These are phyloP conservation scores for Eledona agricola DNA, from an alignment of 2,888 invertebrate species.

Conservation along the genomic window DNA sequence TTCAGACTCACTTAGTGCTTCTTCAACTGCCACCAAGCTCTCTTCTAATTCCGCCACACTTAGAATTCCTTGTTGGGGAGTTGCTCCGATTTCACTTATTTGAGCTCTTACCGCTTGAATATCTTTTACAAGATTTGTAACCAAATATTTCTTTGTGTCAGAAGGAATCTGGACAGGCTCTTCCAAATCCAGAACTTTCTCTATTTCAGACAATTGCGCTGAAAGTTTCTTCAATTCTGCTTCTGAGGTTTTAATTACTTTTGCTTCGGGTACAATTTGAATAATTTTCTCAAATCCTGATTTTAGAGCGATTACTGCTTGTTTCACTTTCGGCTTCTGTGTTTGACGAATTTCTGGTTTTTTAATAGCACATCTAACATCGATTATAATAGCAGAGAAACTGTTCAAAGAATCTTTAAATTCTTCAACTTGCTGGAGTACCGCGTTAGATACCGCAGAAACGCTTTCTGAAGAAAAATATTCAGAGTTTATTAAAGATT, in stretches of 20 bases:
- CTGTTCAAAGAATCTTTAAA: conserved; percentile 34
- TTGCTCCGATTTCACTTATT: neutral
- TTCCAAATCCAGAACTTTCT: no score
- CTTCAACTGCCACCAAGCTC: no score
- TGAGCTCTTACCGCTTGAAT: conserved; percentile 4
- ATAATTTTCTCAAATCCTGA: conserved; percentile 25
- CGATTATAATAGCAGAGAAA: conserved; percentile 33
- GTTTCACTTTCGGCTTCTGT: conserved; percentile 37
- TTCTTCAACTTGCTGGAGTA: conserved; percentile 19
- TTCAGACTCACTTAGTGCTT: no score
- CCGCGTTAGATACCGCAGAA: conserved; percentile 33
- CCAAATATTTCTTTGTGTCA: no score
- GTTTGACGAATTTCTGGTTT: conserved; percentile 38
- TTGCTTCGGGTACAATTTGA: conserved; percentile 9
- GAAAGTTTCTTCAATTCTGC: conserved; percentile 19
- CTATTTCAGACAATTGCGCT: conserved; percentile 19
- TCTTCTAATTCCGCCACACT: no score
- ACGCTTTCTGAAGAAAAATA: conserved; percentile 45
- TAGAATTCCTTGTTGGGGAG: conserved; percentile 39
- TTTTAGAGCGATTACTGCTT: conserved; percentile 34
- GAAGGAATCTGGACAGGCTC: no score
- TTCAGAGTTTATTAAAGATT: conserved; percentile 33
- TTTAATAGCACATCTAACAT: conserved; percentile 29
- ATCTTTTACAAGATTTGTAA: conserved; percentile 30
- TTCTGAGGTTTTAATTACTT: conserved; percentile 22